phyloP scores from a whole-genome alignment of 2,113 vertebrate species.

The Beaufortia kweichowensis region DNA sequence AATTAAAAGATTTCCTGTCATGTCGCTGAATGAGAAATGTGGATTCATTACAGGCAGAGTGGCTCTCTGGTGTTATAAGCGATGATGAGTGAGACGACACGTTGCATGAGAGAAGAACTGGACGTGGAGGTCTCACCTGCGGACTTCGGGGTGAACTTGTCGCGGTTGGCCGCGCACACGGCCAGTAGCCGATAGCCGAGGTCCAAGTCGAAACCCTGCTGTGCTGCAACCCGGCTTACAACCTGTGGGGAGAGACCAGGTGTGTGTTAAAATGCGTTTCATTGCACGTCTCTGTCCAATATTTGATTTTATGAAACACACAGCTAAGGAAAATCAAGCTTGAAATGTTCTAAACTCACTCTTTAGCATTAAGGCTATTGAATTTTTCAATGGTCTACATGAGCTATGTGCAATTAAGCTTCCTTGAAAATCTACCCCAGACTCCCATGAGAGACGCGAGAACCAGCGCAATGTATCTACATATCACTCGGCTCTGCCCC shows the following conservation, averaged over 20 bases:
- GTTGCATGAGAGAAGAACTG: slow-evolving; percentile 14
- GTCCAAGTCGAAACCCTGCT: slow-evolving; percentile 98
- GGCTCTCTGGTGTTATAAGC: neutral
- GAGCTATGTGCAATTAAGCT: slow-evolving; percentile 49
- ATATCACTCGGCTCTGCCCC: slow-evolving; percentile 2
- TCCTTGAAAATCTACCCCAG: slow-evolving; percentile 41
- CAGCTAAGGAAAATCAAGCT: neutral
- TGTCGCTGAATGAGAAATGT: slow-evolving; percentile 16
- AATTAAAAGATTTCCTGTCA: slow-evolving; percentile 36
- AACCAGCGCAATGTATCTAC: slow-evolving; percentile 31
- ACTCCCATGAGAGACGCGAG: slow-evolving; percentile 30
- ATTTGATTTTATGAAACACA: neutral
- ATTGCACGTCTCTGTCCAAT: slow-evolving; percentile 15
- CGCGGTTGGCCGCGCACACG: slow-evolving; percentile 96
- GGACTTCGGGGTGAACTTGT: slow-evolving; percentile 99
- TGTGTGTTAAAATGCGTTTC: slow-evolving; percentile 14
- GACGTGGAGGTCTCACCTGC: slow-evolving; percentile 83
- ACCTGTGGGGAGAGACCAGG: slow-evolving; percentile 74
- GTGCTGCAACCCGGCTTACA: slow-evolving; percentile 95
- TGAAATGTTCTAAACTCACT: slow-evolving; percentile 41
- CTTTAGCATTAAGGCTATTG: slow-evolving; percentile 32
- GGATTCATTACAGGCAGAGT: slow-evolving; percentile 24
- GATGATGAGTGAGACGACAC: slow-evolving; percentile 22
- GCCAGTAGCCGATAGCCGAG: slow-evolving; percentile 97
- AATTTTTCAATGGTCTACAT: slow-evolving; percentile 40